A percentile compares a stretch with the other conserved stretches of the same genome.
Conservation (phyloP, 2,888 invertebrate species). For the Coremacera marginata region DNA sequence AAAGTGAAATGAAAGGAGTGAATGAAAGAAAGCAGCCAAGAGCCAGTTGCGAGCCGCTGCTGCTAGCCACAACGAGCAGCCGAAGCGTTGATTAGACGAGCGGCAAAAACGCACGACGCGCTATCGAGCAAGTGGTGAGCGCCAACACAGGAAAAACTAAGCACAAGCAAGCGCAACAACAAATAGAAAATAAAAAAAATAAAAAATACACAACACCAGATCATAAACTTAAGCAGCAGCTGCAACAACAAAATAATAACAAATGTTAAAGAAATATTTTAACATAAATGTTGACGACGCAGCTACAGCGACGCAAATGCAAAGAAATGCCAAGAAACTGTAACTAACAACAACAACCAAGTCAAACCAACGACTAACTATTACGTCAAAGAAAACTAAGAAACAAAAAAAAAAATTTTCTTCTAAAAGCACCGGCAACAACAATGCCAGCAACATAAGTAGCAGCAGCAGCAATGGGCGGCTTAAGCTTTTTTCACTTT, state of each 20-base stretch:
- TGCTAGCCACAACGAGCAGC: slow-evolving; percentile 25
- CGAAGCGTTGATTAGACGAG: slow-evolving; percentile 16
- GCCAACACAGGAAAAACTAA: not conserved
- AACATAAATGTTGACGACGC: too few species aligned
- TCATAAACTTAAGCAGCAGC: not conserved
- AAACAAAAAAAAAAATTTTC: too few species aligned
- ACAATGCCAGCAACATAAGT: not conserved
- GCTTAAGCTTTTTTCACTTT: not conserved
- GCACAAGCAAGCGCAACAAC: not conserved
- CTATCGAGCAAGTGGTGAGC: slow-evolving; percentile 47
- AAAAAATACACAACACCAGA: not conserved
- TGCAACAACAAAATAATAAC: not conserved
- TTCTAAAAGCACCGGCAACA: slow-evolving; percentile 39
- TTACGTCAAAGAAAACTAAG: not conserved
- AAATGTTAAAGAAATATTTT: too few species aligned
- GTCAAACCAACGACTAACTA: not conserved
- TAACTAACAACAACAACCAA: not conserved
- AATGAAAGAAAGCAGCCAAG: slow-evolving; percentile 69
- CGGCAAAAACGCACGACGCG: not conserved
- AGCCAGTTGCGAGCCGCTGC: slow-evolving; percentile 47
- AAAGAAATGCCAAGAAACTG: not conserved
- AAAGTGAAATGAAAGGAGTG: slow-evolving; percentile 70
- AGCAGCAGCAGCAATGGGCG: not conserved
- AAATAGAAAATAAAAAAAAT: not conserved
- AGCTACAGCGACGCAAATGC: not conserved